Evolutionary conservation across 2,797 vertebrate species (phyloP).

Genomic region (Catostomus latipinnis): DNA sequence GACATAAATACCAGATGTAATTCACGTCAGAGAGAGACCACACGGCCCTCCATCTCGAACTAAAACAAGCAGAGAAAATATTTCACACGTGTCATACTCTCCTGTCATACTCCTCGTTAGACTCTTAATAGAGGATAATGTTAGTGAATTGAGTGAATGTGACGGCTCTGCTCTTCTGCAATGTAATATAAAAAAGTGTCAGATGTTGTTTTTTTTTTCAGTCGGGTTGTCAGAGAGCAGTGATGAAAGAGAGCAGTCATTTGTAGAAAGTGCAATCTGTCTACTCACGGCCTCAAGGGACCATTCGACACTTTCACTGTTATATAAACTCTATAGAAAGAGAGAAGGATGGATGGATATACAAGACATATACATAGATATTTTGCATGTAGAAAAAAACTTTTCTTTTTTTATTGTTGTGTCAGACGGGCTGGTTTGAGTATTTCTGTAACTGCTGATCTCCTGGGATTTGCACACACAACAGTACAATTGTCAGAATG

Average conservation of each 20-base stretch:
- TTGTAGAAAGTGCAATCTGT: slow-evolving; percentile 58
- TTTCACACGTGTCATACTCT: background rate
- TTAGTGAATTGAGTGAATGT: slow-evolving; percentile 46
- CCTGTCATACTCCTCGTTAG: slow-evolving; percentile 25
- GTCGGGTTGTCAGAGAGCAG: slow-evolving; percentile 48
- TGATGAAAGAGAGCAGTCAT: slow-evolving; percentile 59
- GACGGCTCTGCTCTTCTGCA: slow-evolving; percentile 45
- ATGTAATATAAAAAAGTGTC: slow-evolving; percentile 50
- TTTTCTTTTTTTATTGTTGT: no score
- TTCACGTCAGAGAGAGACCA: background rate
- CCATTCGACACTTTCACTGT: no score
- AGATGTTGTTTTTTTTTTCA: slow-evolving; percentile 40
- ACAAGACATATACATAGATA: no score
- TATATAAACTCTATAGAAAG: no score
- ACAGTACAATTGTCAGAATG: no score
- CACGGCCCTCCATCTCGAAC: background rate
- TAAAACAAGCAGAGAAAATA: slow-evolving; percentile 19
- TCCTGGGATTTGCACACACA: no score
- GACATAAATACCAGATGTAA: no score
- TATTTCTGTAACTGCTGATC: no score
- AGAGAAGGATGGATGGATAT: background rate
- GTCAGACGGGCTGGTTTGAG: no score
- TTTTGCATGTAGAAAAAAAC: background rate
- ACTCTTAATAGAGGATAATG: slow-evolving; percentile 36
- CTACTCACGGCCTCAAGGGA: slow-evolving; percentile 42